These are phyloP conservation scores for Choristoneura fumiferana DNA, from an alignment of 1,140 invertebrate genomes.

Conservation along the genomic window DNA sequence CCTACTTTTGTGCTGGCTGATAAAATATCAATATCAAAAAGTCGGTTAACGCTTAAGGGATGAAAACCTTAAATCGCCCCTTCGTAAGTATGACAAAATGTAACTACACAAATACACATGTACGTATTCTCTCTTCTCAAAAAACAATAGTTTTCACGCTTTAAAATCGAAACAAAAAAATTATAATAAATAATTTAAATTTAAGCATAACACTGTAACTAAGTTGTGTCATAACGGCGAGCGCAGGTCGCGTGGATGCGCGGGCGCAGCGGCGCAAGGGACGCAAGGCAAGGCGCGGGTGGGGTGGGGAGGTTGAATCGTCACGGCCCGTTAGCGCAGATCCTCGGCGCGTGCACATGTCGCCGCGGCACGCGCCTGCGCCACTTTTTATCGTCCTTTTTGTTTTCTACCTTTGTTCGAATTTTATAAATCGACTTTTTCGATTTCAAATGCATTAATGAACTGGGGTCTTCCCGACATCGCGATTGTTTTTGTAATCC, in stretches of 20 bases:
- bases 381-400: slow-evolving; percentile 66
- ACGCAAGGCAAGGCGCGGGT: slow-evolving; percentile 28
- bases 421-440: slow-evolving; percentile 47
- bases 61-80: no score
- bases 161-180: no score
- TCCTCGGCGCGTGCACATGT: slow-evolving; percentile 70
- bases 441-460: slow-evolving; percentile 42
- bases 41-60: no score
- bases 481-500: slow-evolving; percentile 28
- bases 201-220: neutral
- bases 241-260: slow-evolving; percentile 30
- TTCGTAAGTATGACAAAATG: no score
- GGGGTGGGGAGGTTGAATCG: no score
- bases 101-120: no score
- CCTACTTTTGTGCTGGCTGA: no score
- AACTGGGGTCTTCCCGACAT: slow-evolving; percentile 34
- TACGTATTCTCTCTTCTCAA: no score
- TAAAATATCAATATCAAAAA: no score
- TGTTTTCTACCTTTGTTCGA: slow-evolving; percentile 65
- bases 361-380: slow-evolving; percentile 70
- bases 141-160: no score
- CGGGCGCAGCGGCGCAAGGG: slow-evolving; percentile 31
- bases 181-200: no score
- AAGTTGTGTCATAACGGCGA: slow-evolving; percentile 39
- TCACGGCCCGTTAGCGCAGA: slow-evolving; percentile 67